Percentiles rank a stretch among this genome's conserved stretches.
These are phyloP conservation scores for Heliconius melpomene DNA, from an alignment of 1,140 invertebrate species.

Conservation along the genomic window DNA sequence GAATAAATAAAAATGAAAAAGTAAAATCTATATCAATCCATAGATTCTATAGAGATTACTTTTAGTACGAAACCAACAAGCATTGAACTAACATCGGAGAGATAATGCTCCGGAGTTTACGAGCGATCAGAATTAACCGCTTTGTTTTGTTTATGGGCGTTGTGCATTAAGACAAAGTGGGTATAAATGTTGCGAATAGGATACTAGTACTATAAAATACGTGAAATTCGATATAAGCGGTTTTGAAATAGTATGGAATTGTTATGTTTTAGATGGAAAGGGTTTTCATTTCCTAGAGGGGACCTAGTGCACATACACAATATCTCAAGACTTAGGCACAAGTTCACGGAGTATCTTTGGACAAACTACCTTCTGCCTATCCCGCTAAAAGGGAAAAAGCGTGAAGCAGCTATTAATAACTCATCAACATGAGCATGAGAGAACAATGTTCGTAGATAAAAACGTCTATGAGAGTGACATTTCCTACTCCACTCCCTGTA, in stretches of 20 bases:
- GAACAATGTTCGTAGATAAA: not conserved
- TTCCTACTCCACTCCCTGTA: not conserved
- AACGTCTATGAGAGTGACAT: not conserved
- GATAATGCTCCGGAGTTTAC: conserved; percentile 22
- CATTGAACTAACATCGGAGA: not conserved
- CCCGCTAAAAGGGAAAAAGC: too few species aligned
- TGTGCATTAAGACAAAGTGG: conserved; percentile 12
- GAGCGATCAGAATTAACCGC: conserved; percentile 33
- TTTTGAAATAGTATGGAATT: not conserved
- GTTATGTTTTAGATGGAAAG: not conserved
- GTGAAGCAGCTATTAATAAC: not conserved
- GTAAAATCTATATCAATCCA: not conserved
- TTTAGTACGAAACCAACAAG: not conserved
- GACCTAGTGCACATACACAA: too few species aligned
- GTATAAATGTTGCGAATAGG: not conserved
- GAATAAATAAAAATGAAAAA: not conserved
- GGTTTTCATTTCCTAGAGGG: too few species aligned
- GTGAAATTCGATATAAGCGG: not conserved
- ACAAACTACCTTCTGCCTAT: too few species aligned
- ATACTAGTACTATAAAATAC: not conserved
- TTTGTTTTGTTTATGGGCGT: conserved; percentile 21
- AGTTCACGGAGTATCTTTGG: too few species aligned
- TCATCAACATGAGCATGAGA: not conserved
- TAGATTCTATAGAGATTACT: not conserved
- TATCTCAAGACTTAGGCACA: too few species aligned